phyloP scores from a whole-genome alignment of 2,113 vertebrate species.

The Paedocypris sp. region DNA sequence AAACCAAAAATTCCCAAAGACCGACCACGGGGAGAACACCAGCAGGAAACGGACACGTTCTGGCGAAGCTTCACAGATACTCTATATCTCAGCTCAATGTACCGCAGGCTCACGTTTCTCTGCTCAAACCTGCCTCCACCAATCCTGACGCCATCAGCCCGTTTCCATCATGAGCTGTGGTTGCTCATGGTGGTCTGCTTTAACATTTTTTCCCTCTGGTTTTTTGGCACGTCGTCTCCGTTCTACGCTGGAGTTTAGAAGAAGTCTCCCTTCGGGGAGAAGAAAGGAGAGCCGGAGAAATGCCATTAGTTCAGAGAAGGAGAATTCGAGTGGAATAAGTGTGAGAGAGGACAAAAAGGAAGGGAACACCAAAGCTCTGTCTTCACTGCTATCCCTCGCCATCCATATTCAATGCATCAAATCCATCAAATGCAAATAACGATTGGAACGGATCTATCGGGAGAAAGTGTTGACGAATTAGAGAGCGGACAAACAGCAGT shows the following conservation, averaged over 20 bases:
- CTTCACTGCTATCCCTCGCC: slow-evolving; percentile 28
- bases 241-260: slow-evolving; percentile 15
- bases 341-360: slow-evolving; percentile 49
- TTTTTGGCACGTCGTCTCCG: slow-evolving; percentile 25
- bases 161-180: slow-evolving; percentile 20
- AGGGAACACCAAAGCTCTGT: slow-evolving; percentile 48
- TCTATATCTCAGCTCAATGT: background rate
- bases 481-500: too few species aligned
- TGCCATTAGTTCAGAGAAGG: slow-evolving; percentile 15
- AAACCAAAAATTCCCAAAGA: background rate
- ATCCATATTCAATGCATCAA: slow-evolving; percentile 19
- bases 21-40: background rate
- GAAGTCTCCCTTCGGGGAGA: slow-evolving; percentile 20
- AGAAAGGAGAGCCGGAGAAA: slow-evolving; percentile 21
- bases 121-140: background rate
- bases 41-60: background rate
- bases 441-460: background rate
- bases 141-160: background rate
- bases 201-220: background rate
- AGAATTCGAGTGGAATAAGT: slow-evolving; percentile 26
- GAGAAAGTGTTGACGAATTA: too few species aligned
- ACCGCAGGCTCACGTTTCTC: background rate
- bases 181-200: slow-evolving; percentile 21
- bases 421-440: background rate
- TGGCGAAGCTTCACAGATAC: background rate